Evolutionary conservation across 1,140 invertebrate species (phyloP).

Genomic region (Periplaneta americana): DNA sequence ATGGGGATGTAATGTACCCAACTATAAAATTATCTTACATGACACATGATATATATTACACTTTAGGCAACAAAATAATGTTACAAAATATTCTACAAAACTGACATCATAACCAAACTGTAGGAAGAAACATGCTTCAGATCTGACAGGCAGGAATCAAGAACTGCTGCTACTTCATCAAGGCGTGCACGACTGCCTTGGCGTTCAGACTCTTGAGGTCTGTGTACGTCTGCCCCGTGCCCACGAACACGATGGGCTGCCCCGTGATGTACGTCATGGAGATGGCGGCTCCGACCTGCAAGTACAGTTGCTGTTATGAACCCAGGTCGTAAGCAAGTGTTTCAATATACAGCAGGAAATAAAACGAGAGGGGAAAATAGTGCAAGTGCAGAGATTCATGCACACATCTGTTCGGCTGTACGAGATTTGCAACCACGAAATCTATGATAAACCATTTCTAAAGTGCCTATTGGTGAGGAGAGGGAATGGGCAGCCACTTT

Average conservation of each 20-base stretch:
- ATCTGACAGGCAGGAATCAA: background rate
- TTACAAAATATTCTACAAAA: background rate
- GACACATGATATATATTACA: background rate
- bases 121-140: background rate
- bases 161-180: conserved; percentile 73
- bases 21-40: background rate
- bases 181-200: conserved; percentile 90
- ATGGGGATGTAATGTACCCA: too few relatives aligned
- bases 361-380: too few relatives aligned
- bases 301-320: too few relatives aligned
- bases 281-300: conserved; percentile 95
- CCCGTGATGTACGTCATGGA: conserved; percentile 99
- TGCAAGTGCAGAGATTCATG: too few relatives aligned
- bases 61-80: background rate
- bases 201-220: conserved; percentile 96
- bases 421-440: too few relatives aligned
- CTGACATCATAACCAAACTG: background rate
- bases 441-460: too few relatives aligned
- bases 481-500: too few relatives aligned
- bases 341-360: too few relatives aligned
- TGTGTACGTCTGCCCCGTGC: conserved; percentile 98
- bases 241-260: conserved; percentile 99
- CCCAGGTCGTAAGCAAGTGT: too few relatives aligned
- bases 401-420: too few relatives aligned
- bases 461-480: too few relatives aligned